Percentiles rank a stretch among this genome's conserved stretches.
Conservation (phyloP, 2,113 vertebrate species). For the Phrynocephalus versicolor region DNA sequence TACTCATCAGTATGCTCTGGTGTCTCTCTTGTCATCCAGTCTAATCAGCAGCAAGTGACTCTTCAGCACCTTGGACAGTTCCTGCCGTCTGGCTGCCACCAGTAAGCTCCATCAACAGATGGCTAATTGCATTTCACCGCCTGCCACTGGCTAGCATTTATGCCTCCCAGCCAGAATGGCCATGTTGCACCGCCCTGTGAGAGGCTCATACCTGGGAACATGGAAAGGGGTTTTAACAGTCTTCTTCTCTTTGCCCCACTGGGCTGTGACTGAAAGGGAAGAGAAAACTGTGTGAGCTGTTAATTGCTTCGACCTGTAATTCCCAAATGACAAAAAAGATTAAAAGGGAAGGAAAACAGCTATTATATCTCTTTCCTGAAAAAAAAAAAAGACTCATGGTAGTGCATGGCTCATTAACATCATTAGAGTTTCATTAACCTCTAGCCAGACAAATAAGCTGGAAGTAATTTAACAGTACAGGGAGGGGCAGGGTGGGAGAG, state of each 20-base stretch:
- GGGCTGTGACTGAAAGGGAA: constrained; percentile 75
- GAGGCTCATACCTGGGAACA: constrained; percentile 69
- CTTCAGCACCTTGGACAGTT: constrained; percentile 58
- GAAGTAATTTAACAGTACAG: constrained; percentile 74
- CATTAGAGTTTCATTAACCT: constrained; percentile 84
- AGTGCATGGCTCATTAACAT: constrained; percentile 79
- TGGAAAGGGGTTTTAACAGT: constrained; percentile 61
- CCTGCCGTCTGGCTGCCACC: constrained; percentile 31
- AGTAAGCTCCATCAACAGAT: constrained; percentile 63
- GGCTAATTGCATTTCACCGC: constrained; percentile 66
- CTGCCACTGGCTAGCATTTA: constrained; percentile 44
- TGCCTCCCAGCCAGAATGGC: constrained; percentile 64
- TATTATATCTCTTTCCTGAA: constrained; percentile 81
- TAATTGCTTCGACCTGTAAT: constrained; percentile 79
- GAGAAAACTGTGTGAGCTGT: constrained; percentile 51
- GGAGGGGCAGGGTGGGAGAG: constrained; percentile 24
- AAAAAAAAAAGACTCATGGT: constrained; percentile 62
- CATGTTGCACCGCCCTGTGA: constrained; percentile 26
- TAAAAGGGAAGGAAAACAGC: constrained; percentile 80
- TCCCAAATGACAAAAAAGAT: constrained; percentile 78
- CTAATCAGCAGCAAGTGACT: constrained; percentile 26
- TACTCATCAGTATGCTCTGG: neutral
- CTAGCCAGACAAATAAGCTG: constrained; percentile 79
- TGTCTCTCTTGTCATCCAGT: neutral
- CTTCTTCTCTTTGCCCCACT: constrained; percentile 74